A percentile compares a stretch with the other conserved stretches of the same genome.
Evolutionary conservation across 2,113 vertebrate genomes (phyloP).

Genomic region (Oryzias javanicus): DNA sequence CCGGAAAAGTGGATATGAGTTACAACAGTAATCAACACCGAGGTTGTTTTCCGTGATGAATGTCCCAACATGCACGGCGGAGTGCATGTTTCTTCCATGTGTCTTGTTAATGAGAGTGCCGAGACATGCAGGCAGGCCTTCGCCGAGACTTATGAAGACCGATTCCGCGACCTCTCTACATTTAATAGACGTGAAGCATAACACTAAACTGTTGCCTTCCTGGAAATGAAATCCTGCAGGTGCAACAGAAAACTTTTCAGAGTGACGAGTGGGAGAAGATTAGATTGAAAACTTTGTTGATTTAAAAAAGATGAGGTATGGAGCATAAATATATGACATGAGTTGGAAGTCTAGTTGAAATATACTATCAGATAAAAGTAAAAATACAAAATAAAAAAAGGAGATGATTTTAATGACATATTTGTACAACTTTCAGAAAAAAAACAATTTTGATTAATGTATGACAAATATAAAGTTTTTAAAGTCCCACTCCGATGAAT

Average conservation of each 20-base stretch:
- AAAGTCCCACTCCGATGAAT: too few relatives aligned
- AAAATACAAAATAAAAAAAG: too few relatives aligned
- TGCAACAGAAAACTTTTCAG: not conserved
- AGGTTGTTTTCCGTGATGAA: constrained; percentile 46
- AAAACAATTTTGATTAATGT: too few relatives aligned
- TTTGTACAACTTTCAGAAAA: too few relatives aligned
- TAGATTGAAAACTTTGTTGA: too few relatives aligned
- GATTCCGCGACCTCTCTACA: constrained; percentile 17
- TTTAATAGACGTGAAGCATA: constrained; percentile 30
- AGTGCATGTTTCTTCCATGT: constrained; percentile 24
- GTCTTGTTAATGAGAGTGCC: constrained; percentile 49
- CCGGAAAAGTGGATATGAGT: constrained; percentile 32
- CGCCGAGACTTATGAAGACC: constrained; percentile 37
- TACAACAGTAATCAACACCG: constrained; percentile 36
- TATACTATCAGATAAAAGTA: too few relatives aligned
- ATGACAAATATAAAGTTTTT: too few relatives aligned
- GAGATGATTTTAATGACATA: too few relatives aligned
- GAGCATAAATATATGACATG: too few relatives aligned
- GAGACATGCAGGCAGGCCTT: constrained; percentile 36
- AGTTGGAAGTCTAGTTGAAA: too few relatives aligned
- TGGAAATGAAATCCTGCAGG: constrained; percentile 10
- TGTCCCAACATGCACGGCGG: constrained; percentile 18
- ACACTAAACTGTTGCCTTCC: constrained; percentile 19
- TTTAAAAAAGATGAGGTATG: too few relatives aligned
- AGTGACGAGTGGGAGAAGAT: too few relatives aligned